Evolutionary conservation across 1,140 invertebrate genomes (phyloP).

Genomic region (Drosophila nigromelanica): DNA sequence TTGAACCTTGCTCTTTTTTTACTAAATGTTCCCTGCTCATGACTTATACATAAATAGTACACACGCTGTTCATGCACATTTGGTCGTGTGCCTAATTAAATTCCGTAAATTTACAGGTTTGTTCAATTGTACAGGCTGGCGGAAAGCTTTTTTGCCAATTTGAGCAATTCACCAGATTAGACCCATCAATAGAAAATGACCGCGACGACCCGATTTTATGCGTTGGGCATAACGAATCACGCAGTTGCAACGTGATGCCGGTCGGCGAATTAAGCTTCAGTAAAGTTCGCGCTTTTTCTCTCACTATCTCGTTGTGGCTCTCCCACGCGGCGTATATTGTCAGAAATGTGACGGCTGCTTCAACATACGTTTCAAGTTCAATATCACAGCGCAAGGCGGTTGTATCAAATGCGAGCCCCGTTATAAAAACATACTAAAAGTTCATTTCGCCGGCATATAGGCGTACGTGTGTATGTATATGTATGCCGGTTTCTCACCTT

Average conservation of each 20-base stretch:
- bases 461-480: background rate
- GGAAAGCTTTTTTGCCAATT: conserved; percentile 23
- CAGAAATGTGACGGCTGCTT: conserved; percentile 9
- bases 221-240: conserved; percentile 38
- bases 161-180: conserved; percentile 32
- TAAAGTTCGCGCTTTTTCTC: background rate
- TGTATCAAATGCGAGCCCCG: conserved; percentile 11
- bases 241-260: conserved; percentile 65
- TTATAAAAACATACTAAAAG: conserved; percentile 23
- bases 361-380: conserved; percentile 43
- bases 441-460: conserved; percentile 24
- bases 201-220: conserved; percentile 11
- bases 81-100: conserved; percentile 10
- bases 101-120: background rate
- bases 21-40: background rate
- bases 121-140: conserved; percentile 4
- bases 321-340: conserved; percentile 13
- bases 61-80: background rate
- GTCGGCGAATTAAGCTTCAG: conserved; percentile 2
- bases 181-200: conserved; percentile 32
- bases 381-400: conserved; percentile 35
- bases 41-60: background rate
- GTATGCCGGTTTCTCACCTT: conserved; percentile 46
- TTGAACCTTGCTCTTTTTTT: background rate
- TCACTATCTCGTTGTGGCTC: conserved; percentile 4